phyloP scores from a whole-genome alignment of 2,113 vertebrate species.

The Callocephalon fimbriatum region DNA sequence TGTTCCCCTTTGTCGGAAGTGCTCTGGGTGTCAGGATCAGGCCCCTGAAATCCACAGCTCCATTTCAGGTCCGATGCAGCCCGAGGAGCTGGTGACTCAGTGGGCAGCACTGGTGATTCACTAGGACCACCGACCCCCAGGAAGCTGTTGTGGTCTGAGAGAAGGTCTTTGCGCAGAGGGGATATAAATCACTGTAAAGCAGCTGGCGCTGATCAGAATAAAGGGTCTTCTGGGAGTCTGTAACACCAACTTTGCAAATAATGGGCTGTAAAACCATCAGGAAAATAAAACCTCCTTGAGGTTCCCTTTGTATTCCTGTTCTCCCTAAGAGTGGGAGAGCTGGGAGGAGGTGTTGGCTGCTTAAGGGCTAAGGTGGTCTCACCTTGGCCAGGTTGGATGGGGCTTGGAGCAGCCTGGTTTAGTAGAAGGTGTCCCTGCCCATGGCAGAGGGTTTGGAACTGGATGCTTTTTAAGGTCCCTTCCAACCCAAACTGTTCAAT shows the following conservation, averaged over 20 bases:
- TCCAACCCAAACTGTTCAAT: not conserved
- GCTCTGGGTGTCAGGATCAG: not conserved
- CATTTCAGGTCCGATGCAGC: not conserved
- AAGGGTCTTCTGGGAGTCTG: not conserved
- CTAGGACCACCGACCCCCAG: not conserved
- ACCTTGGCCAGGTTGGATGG: not conserved
- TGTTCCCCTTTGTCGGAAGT: not conserved
- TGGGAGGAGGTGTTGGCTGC: not conserved
- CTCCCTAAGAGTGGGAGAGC: not conserved
- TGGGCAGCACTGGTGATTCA: conserved; percentile 5
- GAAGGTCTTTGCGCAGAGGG: not conserved
- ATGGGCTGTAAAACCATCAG: not conserved
- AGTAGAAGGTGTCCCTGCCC: not conserved
- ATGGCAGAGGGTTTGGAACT: not conserved
- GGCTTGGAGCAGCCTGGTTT: not conserved
- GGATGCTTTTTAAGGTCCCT: not conserved
- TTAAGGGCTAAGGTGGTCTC: not conserved
- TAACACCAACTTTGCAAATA: not conserved
- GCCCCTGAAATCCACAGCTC: rapidly evolving
- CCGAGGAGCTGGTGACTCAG: not conserved
- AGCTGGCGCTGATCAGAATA: not conserved
- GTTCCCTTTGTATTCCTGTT: not conserved
- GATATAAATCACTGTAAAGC: not conserved
- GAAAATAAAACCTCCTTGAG: not conserved
- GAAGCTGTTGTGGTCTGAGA: not conserved